A percentile compares a stretch with the other conserved stretches of the same genome.
These are phyloP conservation scores for Pangasianodon hypophthalmus DNA, from an alignment of 2,113 vertebrate species.

Conservation along the genomic window DNA sequence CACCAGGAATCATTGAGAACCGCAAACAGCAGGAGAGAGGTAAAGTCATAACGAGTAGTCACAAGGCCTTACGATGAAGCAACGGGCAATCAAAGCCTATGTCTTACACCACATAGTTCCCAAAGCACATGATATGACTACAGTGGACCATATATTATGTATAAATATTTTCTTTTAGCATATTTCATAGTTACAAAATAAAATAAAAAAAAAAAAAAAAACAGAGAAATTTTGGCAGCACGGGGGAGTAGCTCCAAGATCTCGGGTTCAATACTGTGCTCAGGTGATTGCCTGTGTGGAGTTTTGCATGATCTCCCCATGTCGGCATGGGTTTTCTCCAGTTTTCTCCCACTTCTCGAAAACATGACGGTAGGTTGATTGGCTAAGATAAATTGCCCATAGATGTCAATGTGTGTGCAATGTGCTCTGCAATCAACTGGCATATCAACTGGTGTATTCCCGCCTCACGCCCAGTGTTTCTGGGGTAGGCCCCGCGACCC, in stretches of 20 bases:
- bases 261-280: background rate
- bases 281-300: background rate
- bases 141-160: background rate
- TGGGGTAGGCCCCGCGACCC: background rate
- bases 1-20: constrained; percentile 97
- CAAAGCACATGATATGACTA: background rate
- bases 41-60: constrained; percentile 54
- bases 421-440: background rate
- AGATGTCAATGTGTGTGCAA: background rate
- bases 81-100: background rate
- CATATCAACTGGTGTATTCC: background rate
- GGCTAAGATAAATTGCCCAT: background rate
- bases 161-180: background rate
- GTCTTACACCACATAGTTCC: background rate
- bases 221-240: background rate
- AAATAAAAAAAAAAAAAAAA: background rate
- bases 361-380: background rate
- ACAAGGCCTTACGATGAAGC: background rate
- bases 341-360: background rate
- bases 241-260: background rate
- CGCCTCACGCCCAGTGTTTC: background rate
- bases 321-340: background rate
- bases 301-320: background rate
- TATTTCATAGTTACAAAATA: background rate
- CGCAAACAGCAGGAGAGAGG: constrained; percentile 99